Percentiles rank a stretch among this genome's conserved stretches.
Evolutionary conservation across 2,888 invertebrate species (phyloP).

Genomic region (Aproaerema taeniolella): DNA sequence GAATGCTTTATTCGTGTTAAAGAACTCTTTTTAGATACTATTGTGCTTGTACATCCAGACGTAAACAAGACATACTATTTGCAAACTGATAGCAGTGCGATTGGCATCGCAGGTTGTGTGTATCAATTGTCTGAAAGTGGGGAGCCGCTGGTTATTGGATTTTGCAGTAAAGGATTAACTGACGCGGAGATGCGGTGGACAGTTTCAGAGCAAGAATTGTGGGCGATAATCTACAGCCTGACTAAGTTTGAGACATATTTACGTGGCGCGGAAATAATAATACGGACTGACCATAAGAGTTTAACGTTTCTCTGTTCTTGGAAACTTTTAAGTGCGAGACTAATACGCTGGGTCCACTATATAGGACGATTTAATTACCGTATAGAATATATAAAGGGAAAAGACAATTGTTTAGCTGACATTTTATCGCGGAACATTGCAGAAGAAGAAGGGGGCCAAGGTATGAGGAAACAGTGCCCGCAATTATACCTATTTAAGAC

Average conservation of each 20-base stretch:
- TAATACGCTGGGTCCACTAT: slow-evolving; percentile 23
- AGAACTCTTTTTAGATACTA: slow-evolving; percentile 18
- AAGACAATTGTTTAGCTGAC: slow-evolving; percentile 16
- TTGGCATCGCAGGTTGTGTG: slow-evolving; percentile 21
- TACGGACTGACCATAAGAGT: slow-evolving; percentile 24
- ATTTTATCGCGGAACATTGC: slow-evolving; percentile 18
- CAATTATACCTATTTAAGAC: slow-evolving; percentile 15
- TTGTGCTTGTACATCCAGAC: slow-evolving; percentile 6
- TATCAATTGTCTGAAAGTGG: slow-evolving; percentile 19
- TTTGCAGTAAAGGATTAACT: slow-evolving; percentile 20
- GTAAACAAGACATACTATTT: background rate
- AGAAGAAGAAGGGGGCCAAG: slow-evolving; percentile 12
- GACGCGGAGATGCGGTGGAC: slow-evolving; percentile 23
- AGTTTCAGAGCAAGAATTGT: slow-evolving; percentile 26
- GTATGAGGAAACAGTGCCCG: slow-evolving; percentile 8
- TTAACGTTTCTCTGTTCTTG: slow-evolving; percentile 22
- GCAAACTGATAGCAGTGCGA: slow-evolving; percentile 20
- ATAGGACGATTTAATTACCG: slow-evolving; percentile 23
- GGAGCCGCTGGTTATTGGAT: slow-evolving; percentile 18
- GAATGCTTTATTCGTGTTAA: slow-evolving; percentile 19
- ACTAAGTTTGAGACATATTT: slow-evolving; percentile 28
- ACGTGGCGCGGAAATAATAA: slow-evolving; percentile 20
- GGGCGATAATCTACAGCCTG: slow-evolving; percentile 21
- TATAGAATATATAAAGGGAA: slow-evolving; percentile 19
- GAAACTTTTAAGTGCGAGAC: slow-evolving; percentile 21